These are phyloP conservation scores for Cantharis rufa DNA, from an alignment of 2,888 invertebrate species.

Conservation along the genomic window DNA sequence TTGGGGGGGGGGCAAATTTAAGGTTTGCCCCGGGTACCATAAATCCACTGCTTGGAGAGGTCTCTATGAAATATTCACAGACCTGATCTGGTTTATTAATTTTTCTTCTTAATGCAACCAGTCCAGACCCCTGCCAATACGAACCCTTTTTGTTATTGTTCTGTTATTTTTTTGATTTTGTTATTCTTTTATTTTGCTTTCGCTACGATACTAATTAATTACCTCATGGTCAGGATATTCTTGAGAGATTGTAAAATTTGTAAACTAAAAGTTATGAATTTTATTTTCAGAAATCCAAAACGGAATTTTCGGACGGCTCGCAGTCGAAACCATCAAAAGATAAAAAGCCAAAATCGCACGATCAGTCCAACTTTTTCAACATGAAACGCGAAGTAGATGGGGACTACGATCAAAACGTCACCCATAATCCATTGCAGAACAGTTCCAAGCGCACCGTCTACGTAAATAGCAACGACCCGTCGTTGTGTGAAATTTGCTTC, in stretches of 20 bases:
- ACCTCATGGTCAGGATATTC: no score
- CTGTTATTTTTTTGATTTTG: no score
- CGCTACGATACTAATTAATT: no score
- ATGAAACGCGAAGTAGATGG: conserved; percentile 24
- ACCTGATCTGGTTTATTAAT: no score
- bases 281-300: conserved; percentile 1
- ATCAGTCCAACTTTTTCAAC: background rate
- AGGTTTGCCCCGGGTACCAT: no score
- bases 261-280: background rate
- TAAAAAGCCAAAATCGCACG: conserved; percentile 12
- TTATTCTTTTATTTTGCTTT: no score
- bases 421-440: conserved; percentile 40
- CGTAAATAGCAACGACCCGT: conserved; percentile 57
- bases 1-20: no score
- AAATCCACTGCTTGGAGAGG: no score
- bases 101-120: no score
- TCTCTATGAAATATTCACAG: no score
- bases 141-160: no score
- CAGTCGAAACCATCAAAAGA: conserved; percentile 10
- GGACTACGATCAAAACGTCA: conserved; percentile 28
- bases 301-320: background rate
- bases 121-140: no score
- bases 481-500: conserved; percentile 61
- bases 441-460: conserved; percentile 59
- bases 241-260: background rate